Conservation (phyloP, 2,888 invertebrate genomes). For the Dioctria linearis region DNA sequence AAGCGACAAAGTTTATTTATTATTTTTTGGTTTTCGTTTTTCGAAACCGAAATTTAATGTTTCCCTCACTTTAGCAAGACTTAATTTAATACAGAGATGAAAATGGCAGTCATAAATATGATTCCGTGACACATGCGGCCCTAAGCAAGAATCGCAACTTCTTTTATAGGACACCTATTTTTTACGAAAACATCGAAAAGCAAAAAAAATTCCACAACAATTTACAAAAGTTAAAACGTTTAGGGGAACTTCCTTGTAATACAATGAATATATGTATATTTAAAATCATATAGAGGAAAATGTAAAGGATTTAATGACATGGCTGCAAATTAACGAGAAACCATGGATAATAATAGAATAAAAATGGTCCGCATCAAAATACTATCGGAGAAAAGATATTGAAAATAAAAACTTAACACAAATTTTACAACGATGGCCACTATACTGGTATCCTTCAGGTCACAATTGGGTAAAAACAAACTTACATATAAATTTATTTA, state of each 20-base stretch:
- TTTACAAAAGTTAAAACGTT: not conserved
- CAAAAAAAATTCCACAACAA: conserved; percentile 1
- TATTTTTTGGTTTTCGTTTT: no score
- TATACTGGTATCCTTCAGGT: not conserved
- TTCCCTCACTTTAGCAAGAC: no score
- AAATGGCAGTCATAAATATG: no score
- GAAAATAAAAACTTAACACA: not conserved
- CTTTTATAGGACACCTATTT: not conserved
- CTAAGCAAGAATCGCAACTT: no score
- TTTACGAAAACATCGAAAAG: no score
- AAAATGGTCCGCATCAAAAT: not conserved
- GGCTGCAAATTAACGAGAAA: not conserved
- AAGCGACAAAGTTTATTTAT: no score
- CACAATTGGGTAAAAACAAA: not conserved
- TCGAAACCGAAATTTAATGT: no score
- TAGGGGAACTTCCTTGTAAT: not conserved
- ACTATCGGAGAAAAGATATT: not conserved
- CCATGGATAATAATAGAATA: not conserved
- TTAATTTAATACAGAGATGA: no score
- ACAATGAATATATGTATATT: not conserved
- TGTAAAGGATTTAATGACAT: not conserved
- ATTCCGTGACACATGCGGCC: no score
- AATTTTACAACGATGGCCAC: not conserved
- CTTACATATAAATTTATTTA: not conserved
- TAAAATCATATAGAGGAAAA: not conserved